Conservation (phyloP, 2,888 invertebrate species). For the Anodontia alba region DNA sequence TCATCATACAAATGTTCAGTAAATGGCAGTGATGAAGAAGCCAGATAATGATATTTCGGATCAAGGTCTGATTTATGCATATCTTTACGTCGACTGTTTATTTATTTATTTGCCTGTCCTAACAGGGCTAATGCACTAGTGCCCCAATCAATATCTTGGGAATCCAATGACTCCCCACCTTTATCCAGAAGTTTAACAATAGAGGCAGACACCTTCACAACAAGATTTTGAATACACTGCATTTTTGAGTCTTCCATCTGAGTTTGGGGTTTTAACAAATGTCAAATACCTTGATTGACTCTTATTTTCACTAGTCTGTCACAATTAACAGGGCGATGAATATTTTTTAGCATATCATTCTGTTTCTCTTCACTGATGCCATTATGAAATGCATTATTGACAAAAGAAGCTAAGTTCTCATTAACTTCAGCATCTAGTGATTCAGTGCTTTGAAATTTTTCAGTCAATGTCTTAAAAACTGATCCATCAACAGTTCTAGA, state of each 20-base stretch:
- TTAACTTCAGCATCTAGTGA: conserved; percentile 21
- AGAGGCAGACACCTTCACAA: conserved; percentile 25
- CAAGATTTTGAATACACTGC: conserved; percentile 18
- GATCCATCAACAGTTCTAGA: neutral
- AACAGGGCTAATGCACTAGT: neutral
- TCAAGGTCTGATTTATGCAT: neutral
- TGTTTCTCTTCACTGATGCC: conserved; percentile 30
- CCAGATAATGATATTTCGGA: neutral
- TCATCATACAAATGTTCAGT: conserved; percentile 11
- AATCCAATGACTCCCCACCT: neutral
- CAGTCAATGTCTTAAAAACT: conserved; percentile 11
- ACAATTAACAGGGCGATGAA: conserved; percentile 39
- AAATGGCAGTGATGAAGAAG: neutral
- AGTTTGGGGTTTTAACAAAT: conserved; percentile 23
- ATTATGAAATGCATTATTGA: conserved; percentile 19
- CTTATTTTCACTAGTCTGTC: conserved; percentile 27
- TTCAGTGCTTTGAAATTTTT: conserved; percentile 19
- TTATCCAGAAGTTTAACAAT: conserved; percentile 29
- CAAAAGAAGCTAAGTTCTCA: conserved; percentile 10
- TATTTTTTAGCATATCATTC: conserved; percentile 21
- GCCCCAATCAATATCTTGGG: neutral
- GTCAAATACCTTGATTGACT: conserved; percentile 40
- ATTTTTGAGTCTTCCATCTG: conserved; percentile 35
- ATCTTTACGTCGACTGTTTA: neutral
- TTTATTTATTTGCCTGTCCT: neutral